Percentiles rank a stretch among this genome's conserved stretches.
Conservation (phyloP, 64 coral and sea anemone species). For the Trachythela sp. region DNA sequence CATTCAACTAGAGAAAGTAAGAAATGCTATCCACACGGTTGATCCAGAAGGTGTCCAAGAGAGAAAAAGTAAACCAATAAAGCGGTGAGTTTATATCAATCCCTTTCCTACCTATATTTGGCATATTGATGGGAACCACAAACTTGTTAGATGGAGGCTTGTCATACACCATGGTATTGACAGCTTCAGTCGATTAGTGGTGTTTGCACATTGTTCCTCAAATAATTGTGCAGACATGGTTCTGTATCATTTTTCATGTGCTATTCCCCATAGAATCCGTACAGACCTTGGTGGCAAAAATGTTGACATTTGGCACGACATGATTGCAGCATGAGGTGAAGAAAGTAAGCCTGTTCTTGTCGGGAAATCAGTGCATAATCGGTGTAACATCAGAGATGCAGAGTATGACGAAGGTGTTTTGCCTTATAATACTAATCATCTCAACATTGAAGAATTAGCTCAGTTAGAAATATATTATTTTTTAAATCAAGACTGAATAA, state of each 20-base stretch:
- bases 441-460: neutral
- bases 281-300: conserved; percentile 12
- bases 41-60: no score
- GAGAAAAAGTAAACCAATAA: no score
- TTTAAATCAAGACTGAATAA: no score
- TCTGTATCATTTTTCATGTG: neutral
- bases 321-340: neutral
- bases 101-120: conserved; percentile 45
- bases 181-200: no score
- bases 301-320: neutral
- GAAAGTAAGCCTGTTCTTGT: neutral
- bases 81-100: conserved; percentile 27
- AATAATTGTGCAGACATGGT: no score
- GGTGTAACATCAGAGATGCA: neutral
- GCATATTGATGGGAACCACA: conserved; percentile 28
- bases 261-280: neutral
- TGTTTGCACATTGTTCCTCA: no score
- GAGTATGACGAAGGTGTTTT: neutral
- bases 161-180: conserved; percentile 48
- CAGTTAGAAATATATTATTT: no score
- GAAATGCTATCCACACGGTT: no score
- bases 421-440: neutral
- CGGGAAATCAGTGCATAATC: conserved; percentile 8
- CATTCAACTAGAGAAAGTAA: neutral
- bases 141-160: conserved; percentile 51